Base-by-base conservation (phyloP, 2,113 vertebrate species). In the Cynoglossus semilaevis region DNA sequence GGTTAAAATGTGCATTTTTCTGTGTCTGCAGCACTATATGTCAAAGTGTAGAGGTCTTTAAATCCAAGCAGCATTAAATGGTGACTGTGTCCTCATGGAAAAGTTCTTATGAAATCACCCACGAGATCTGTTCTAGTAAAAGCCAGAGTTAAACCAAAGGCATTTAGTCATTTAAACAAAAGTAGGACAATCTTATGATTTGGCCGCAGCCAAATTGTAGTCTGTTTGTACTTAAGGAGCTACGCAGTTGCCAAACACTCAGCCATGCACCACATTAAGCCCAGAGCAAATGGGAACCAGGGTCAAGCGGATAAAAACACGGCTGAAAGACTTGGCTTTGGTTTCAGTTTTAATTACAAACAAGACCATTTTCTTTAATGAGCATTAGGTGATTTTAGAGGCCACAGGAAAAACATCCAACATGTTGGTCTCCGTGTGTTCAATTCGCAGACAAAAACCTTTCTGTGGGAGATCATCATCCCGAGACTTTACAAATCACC, bases 381-480 rank as follows among this genome's bases (percentile, higher is more conserved):
- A 29, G 2, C 22, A 29, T 29, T 29, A 12, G 38, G 4, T 11
- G 11, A 37, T 45, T 53, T 37, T 35, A 65, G 10, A 13, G 47
- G 29, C 8, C 9, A 35, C 58, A 4, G 13, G 17, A 49, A 69
- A 66, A 54, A 40, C 49, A 10, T 16, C 22, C 14, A 51, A 63
- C 57, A 69, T 48, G 41, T 51, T 51, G 59, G 22, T 29, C 22
- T 29, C 22, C 22, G 22, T 56, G 68, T 38, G 43, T 67, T 65
- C 19, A 59, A 37, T 61, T 59, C 62, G 60, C 59, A 65, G 72
- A 59, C 76, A 71, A 79, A 29, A 78, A 73, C 17, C 8, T 22
- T 47, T 51, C 18, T 47, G 58, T 45, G 10, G n/a, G 16, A 50
- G 37, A 67, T 48, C 37, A 51, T 60, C 58, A 60, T 50, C 56